These are phyloP conservation scores for Bombyx huttoni DNA, from an alignment of 2,888 invertebrate genomes.

Conservation along the genomic window DNA sequence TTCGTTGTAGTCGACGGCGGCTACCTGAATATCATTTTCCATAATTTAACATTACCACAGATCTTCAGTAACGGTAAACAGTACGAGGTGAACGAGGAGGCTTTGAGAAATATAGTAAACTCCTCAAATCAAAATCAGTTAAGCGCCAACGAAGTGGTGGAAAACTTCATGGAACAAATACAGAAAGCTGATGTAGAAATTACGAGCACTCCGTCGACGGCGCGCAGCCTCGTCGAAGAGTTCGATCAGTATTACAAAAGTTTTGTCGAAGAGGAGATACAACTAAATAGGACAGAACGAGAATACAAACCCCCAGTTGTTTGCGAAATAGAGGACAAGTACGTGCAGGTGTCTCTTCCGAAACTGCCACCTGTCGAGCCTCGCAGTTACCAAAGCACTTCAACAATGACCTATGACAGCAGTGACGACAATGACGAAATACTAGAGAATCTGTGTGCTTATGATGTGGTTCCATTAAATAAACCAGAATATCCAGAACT, in stretches of 20 bases:
- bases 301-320: constrained; percentile 10
- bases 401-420: constrained; percentile 10
- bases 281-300: constrained; percentile 12
- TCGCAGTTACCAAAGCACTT: constrained; percentile 6
- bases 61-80: constrained; percentile 55
- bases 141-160: constrained; percentile 28
- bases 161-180: constrained; percentile 42
- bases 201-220: constrained; percentile 48
- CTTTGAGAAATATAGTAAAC: constrained; percentile 44
- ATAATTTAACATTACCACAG: constrained; percentile 44
- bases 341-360: constrained; percentile 8
- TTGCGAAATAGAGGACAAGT: constrained; percentile 15
- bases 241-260: constrained; percentile 53
- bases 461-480: neutral
- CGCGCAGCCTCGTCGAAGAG: constrained; percentile 57
- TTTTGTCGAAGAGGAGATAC: constrained; percentile 29
- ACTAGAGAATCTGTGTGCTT: neutral
- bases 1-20: constrained; percentile 53
- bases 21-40: constrained; percentile 56
- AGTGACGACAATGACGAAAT: constrained; percentile 6
- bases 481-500: neutral
- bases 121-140: constrained; percentile 29
- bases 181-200: constrained; percentile 35
- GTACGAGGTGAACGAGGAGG: constrained; percentile 61
- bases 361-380: constrained; percentile 5